phyloP scores from a whole-genome alignment of 2,113 vertebrate species.

The Rhipidura dahli region DNA sequence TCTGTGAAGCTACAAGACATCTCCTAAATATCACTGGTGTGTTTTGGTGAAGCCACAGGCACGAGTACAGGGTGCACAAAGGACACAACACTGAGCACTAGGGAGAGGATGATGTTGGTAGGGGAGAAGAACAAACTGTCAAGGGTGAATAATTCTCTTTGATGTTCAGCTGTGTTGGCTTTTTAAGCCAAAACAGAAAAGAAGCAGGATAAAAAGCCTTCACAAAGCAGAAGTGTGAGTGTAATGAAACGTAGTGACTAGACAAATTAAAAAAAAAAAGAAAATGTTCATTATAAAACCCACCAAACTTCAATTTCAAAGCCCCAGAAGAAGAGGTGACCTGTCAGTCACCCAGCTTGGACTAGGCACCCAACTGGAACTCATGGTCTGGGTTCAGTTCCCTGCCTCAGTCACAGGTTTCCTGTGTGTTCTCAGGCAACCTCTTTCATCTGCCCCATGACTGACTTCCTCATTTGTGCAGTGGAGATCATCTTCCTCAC shows the following conservation, averaged over 20 bases:
- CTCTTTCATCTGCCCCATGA: background rate
- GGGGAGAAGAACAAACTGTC: background rate
- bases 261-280: background rate
- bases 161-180: background rate
- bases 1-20: background rate
- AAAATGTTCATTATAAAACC: background rate
- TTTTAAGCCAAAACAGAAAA: background rate
- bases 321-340: background rate
- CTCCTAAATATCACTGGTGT: background rate
- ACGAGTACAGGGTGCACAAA: background rate
- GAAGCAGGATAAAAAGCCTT: background rate
- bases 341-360: background rate
- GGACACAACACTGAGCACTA: background rate
- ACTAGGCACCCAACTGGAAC: slow-evolving; percentile 33
- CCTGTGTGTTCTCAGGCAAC: background rate
- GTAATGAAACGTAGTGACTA: slow-evolving; percentile 51
- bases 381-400: slow-evolving; percentile 42
- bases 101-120: background rate
- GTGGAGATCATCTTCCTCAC: background rate
- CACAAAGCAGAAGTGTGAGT: slow-evolving; percentile 57
- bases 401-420: background rate
- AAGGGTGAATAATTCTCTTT: background rate
- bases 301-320: background rate
- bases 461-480: background rate
- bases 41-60: background rate